A percentile compares a stretch with the other conserved stretches of the same genome.
phyloP scores from a whole-genome alignment of 1,140 invertebrate genomes.

The Globodera rostochiensis region DNA sequence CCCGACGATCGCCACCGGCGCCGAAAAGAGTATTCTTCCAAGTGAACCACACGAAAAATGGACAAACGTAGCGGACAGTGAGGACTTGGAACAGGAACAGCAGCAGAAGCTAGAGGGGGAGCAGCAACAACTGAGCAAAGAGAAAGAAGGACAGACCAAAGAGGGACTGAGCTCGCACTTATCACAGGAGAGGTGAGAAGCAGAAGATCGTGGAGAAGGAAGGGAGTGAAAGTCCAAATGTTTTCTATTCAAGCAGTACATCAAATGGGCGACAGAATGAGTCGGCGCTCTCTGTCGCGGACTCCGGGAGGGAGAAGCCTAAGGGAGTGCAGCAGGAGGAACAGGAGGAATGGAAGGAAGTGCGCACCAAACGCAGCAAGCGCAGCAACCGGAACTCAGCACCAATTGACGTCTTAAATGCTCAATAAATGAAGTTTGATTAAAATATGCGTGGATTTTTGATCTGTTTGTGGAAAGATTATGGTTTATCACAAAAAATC shows the following conservation, averaged over 20 bases:
- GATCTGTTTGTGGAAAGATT: too few species aligned
- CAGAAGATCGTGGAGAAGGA: neutral
- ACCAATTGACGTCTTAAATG: too few species aligned
- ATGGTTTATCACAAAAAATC: too few species aligned
- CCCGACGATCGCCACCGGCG: conserved; percentile 7
- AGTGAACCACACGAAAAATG: too few species aligned
- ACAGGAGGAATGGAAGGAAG: conserved; percentile 35
- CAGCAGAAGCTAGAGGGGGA: neutral
- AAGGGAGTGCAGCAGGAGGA: conserved; percentile 22
- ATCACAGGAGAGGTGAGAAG: neutral
- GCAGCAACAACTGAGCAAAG: too few species aligned
- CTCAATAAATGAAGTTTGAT: too few species aligned
- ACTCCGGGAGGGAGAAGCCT: neutral
- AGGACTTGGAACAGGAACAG: neutral
- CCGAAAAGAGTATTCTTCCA: neutral
- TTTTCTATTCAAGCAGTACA: neutral
- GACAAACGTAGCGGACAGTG: too few species aligned
- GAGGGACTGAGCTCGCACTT: neutral
- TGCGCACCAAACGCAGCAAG: conserved; percentile 53
- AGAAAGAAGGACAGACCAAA: neutral
- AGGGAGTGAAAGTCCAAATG: neutral
- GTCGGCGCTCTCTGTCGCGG: too few species aligned
- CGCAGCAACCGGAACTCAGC: conserved; percentile 22
- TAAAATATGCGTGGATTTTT: too few species aligned
- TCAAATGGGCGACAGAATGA: neutral